Conservation (phyloP, 2,888 invertebrate species). For the Cephus sareptanus region DNA sequence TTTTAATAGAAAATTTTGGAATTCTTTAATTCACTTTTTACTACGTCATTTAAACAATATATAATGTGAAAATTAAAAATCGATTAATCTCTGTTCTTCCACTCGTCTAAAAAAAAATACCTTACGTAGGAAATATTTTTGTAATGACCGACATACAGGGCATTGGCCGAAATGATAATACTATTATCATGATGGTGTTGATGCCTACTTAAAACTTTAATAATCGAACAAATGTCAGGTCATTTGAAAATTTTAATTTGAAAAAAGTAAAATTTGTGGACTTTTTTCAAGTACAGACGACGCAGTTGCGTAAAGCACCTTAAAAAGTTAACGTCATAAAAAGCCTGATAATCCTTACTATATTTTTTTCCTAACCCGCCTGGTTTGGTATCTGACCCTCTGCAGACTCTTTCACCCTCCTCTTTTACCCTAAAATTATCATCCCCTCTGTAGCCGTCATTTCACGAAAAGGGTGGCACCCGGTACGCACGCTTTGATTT, state of each 20-base stretch:
- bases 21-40: too few relatives aligned
- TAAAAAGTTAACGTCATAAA: conserved; percentile 48
- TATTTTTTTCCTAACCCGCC: conserved; percentile 35
- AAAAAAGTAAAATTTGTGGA: neutral
- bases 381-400: conserved; percentile 1
- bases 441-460: neutral
- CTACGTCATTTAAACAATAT: too few relatives aligned
- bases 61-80: too few relatives aligned
- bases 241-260: neutral
- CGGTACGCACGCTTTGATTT: neutral
- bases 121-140: too few relatives aligned
- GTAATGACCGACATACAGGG: too few relatives aligned
- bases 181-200: too few relatives aligned
- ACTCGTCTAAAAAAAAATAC: too few relatives aligned
- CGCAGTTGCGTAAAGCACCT: neutral
- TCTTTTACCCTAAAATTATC: neutral
- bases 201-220: neutral
- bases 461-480: neutral
- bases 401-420: neutral
- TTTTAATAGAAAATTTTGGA: too few relatives aligned
- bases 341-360: conserved; percentile 46
- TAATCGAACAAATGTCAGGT: neutral
- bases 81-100: too few relatives aligned
- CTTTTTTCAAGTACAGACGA: neutral
- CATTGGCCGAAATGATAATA: too few relatives aligned